Conservation (phyloP, 2,797 vertebrate species). For the Coilia nasus region DNA sequence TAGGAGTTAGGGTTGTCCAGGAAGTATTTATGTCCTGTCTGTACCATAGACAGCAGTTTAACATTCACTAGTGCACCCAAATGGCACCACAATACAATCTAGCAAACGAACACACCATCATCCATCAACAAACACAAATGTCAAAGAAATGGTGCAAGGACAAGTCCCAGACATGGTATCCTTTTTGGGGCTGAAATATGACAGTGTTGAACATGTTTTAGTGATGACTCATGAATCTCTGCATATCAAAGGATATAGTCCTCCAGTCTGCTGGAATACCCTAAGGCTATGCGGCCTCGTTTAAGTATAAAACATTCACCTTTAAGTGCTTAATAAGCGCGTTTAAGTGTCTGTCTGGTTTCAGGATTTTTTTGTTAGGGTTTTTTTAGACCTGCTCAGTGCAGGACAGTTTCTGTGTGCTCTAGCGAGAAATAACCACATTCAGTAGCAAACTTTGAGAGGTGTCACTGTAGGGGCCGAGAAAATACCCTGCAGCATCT, state of each 20-base stretch:
- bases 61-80: neutral
- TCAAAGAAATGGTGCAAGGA: neutral
- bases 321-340: slow-evolving; percentile 3
- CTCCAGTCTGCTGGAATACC: neutral
- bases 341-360: neutral
- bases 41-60: neutral
- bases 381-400: neutral
- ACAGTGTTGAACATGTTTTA: neutral
- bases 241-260: neutral
- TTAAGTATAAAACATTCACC: neutral
- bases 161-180: neutral
- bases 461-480: slow-evolving; percentile 9
- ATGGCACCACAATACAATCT: neutral
- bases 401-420: neutral
- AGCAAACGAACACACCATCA: neutral
- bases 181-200: neutral
- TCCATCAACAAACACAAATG: neutral
- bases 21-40: too few species aligned
- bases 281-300: neutral
- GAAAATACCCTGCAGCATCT: slow-evolving; percentile 17
- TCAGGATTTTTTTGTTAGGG: neutral
- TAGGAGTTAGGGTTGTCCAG: too few species aligned
- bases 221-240: neutral
- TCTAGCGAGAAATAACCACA: neutral
- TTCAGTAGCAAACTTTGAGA: slow-evolving; percentile 10